A percentile compares a stretch with the other conserved stretches of the same genome.
Conservation (phyloP, 2,113 vertebrate species). For the Chaetodon auriga region DNA sequence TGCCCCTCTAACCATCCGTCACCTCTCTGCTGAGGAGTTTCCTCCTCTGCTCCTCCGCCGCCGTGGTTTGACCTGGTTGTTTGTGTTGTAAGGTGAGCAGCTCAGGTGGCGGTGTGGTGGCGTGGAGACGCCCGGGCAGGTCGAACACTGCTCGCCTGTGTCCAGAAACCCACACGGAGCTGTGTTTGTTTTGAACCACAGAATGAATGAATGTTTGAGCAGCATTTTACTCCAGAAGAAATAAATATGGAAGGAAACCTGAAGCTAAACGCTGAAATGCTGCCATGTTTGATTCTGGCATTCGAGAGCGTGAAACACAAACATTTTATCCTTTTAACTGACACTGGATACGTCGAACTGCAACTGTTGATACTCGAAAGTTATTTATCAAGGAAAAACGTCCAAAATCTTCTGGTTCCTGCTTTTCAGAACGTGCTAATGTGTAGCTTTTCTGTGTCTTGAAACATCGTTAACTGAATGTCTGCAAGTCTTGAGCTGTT, state of each 20-base stretch:
- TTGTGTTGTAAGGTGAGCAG: conserved; percentile 25
- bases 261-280: not conserved
- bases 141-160: conserved; percentile 22
- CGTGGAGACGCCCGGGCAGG: not conserved
- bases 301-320: too few relatives aligned
- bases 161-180: not conserved
- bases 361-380: too few relatives aligned
- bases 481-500: too few relatives aligned
- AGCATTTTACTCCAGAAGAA: not conserved
- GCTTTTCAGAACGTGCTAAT: too few relatives aligned
- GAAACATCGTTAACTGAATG: too few relatives aligned
- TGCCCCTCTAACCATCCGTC: not conserved
- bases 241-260: not conserved
- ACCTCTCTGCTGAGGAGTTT: not conserved
- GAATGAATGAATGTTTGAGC: not conserved
- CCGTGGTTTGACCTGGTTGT: conserved; percentile 29
- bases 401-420: too few relatives aligned
- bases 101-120: conserved; percentile 1
- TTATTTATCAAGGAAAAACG: too few relatives aligned
- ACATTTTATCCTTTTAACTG: too few relatives aligned
- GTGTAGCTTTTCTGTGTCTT: too few relatives aligned
- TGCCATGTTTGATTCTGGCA: too few relatives aligned
- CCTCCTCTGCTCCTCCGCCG: not conserved
- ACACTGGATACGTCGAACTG: too few relatives aligned
- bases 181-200: too few relatives aligned